These are phyloP conservation scores for Arnoldichthys spilopterus DNA, from an alignment of 2,797 vertebrate species.

Conservation along the genomic window DNA sequence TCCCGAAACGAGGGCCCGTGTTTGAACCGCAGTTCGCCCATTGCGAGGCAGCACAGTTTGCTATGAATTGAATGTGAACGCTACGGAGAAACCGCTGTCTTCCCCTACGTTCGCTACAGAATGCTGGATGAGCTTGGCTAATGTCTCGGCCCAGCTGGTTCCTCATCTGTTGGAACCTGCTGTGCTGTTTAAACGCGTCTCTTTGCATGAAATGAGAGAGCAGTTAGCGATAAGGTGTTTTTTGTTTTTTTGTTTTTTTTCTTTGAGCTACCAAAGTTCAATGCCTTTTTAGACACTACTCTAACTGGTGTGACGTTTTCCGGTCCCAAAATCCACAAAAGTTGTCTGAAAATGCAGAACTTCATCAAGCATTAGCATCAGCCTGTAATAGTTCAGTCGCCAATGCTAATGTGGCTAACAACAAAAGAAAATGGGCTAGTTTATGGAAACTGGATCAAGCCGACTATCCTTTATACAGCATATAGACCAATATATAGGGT, in stretches of 20 bases:
- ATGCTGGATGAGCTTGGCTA: not conserved
- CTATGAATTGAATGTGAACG: not conserved
- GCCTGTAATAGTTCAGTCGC: too few species aligned
- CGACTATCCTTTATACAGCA: too few species aligned
- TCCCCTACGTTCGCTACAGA: not conserved
- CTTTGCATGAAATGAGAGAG: not conserved
- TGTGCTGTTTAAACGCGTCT: not conserved
- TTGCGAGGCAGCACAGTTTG: not conserved
- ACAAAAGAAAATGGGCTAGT: not conserved
- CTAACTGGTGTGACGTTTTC: conserved; percentile 14
- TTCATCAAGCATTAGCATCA: not conserved
- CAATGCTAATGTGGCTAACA: too few species aligned
- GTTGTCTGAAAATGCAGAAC: not conserved
- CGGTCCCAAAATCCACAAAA: not conserved
- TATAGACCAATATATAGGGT: too few species aligned
- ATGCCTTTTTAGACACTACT: not conserved
- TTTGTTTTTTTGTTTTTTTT: not conserved
- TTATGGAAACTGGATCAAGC: too few species aligned
- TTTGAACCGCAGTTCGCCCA: too few species aligned
- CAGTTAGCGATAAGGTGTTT: not conserved
- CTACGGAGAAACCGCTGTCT: not conserved
- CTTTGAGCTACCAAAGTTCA: not conserved
- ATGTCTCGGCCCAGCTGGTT: not conserved
- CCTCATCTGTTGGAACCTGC: not conserved
- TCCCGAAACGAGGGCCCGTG: not conserved